Conservation (phyloP, 2,797 vertebrate species). For the Characodon lateralis region DNA sequence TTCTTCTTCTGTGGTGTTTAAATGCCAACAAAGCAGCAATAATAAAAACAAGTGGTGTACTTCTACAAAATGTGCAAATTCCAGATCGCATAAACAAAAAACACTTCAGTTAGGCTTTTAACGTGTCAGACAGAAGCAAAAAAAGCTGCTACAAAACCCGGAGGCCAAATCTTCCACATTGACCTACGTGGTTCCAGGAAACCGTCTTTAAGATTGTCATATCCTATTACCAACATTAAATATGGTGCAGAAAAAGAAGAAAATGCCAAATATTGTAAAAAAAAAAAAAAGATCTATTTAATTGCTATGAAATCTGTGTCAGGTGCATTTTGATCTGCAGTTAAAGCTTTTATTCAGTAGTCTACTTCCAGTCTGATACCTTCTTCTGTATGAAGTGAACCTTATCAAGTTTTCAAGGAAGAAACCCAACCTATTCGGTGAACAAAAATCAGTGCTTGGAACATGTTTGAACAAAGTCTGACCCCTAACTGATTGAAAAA, state of each 20-base stretch:
- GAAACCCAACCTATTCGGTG: not conserved
- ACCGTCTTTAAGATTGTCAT: too few species aligned
- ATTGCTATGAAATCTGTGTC: not conserved
- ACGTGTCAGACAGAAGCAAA: not conserved
- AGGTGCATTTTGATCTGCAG: not conserved
- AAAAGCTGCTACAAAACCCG: slow-evolving; percentile 9
- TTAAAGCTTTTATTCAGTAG: slow-evolving; percentile 8
- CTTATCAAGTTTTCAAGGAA: too few species aligned
- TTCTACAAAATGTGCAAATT: slow-evolving; percentile 39
- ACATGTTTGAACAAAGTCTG: not conserved
- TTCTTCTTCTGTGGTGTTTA: slow-evolving; percentile 5
- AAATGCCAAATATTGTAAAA: slow-evolving; percentile 15
- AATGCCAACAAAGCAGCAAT: not conserved
- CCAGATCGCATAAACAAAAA: slow-evolving; percentile 8
- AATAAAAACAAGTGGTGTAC: slow-evolving; percentile 21
- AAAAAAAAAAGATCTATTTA: not conserved
- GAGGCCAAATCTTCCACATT: not conserved
- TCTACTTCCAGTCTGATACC: slow-evolving; percentile 1
- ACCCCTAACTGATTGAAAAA: not conserved
- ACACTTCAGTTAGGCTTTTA: slow-evolving; percentile 12
- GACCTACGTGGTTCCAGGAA: not conserved
- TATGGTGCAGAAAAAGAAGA: not conserved
- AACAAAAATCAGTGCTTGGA: slow-evolving; percentile 45
- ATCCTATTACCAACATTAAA: not conserved
- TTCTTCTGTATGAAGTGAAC: not conserved